These are phyloP conservation scores for Chrysemys picta DNA, from an alignment of 2,113 vertebrate genomes.

Conservation along the genomic window DNA sequence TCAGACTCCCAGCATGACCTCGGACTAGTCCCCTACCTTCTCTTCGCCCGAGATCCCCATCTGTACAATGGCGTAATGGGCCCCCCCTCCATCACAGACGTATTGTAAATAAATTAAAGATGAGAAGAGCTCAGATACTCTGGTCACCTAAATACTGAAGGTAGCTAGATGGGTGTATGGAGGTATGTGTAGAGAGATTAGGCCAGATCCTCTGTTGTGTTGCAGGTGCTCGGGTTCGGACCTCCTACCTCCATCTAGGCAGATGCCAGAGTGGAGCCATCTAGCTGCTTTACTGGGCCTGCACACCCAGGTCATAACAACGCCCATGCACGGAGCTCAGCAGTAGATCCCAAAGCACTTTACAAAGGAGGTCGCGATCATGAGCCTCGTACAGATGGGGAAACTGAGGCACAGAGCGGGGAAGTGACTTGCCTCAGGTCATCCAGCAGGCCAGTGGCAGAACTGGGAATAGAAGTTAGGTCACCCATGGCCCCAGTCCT, in stretches of 20 bases:
- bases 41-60: background rate
- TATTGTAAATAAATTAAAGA: background rate
- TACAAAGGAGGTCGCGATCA: background rate
- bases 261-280: no score
- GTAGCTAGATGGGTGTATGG: background rate
- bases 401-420: background rate
- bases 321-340: background rate
- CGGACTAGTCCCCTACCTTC: background rate
- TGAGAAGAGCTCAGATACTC: background rate
- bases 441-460: background rate
- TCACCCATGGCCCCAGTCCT: background rate
- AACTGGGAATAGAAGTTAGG: background rate
- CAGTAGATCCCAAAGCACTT: background rate
- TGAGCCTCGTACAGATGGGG: background rate
- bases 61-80: background rate
- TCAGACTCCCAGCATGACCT: background rate
- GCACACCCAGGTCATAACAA: background rate
- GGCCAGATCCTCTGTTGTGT: background rate
- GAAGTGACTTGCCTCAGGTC: background rate
- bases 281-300: background rate
- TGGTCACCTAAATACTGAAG: background rate
- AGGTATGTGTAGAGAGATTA: background rate
- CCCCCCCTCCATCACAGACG: background rate
- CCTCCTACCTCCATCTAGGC: no score
- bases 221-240: no score